These are phyloP conservation scores for Bubo scandiacus DNA, from an alignment of 2,113 vertebrate species.

Conservation along the genomic window DNA sequence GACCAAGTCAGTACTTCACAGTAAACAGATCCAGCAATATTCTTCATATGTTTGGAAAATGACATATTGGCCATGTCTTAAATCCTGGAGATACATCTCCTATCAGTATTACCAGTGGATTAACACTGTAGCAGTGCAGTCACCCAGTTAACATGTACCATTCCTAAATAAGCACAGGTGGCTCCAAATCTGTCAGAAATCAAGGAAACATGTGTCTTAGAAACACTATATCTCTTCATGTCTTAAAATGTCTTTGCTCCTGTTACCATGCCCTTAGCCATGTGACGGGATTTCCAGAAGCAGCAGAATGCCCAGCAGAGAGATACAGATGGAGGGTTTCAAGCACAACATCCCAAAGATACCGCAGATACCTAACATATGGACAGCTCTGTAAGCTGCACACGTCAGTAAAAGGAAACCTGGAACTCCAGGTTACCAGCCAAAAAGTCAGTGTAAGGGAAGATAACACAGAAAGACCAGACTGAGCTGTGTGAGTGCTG, in stretches of 20 bases:
- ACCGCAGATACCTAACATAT: fast-evolving
- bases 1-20: background rate
- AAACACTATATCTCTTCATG: background rate
- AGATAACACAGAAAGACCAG: background rate
- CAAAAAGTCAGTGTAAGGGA: background rate
- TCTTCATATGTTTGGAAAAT: background rate
- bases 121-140: background rate
- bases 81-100: background rate
- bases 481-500: background rate
- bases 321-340: background rate
- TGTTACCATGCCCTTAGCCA: background rate
- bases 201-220: background rate
- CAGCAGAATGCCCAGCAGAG: background rate
- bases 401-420: background rate
- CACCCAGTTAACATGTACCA: background rate
- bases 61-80: background rate
- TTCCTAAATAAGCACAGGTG: background rate
- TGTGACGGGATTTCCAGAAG: background rate
- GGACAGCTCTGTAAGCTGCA: background rate
- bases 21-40: background rate
- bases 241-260: background rate
- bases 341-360: background rate
- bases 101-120: background rate
- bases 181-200: background rate
- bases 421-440: background rate